A percentile compares a stretch with the other conserved stretches of the same genome.
Conservation (phyloP, 23 tunicate species). For the Halocynthia aurantium region DNA sequence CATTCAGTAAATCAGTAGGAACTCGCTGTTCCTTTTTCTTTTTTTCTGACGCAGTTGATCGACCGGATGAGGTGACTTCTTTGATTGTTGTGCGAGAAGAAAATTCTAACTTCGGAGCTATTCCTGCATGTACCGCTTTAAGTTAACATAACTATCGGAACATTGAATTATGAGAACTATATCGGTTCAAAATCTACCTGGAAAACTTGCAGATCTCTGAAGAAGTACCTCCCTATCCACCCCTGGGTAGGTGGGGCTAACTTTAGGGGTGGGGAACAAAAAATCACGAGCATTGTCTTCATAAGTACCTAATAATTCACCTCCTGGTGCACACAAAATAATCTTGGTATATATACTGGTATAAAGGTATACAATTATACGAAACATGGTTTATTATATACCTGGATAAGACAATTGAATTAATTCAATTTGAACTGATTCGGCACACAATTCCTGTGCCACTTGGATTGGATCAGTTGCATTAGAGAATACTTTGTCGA, state of each 20-base stretch:
- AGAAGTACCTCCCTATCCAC: conserved; percentile 91
- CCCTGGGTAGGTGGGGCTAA: conserved; percentile 92
- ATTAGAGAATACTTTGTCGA: conserved; percentile 77
- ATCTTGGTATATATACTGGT: not conserved
- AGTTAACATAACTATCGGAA: too few relatives aligned
- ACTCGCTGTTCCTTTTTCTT: not conserved
- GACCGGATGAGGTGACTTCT: conserved; percentile 47
- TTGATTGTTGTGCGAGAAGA: conserved; percentile 88
- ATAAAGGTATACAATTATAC: not conserved
- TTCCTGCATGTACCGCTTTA: conserved; percentile 23
- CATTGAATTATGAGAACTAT: not conserved
- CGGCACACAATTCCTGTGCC: conserved; percentile 60
- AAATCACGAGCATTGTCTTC: conserved; percentile 93
- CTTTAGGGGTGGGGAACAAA: conserved; percentile 94
- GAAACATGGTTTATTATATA: conserved; percentile 5
- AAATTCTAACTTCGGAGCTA: conserved; percentile 93
- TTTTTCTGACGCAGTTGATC: conserved; percentile 4
- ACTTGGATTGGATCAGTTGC: conserved; percentile 89
- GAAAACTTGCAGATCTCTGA: conserved; percentile 60
- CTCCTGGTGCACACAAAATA: conserved; percentile 23
- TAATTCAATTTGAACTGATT: conserved; percentile 63
- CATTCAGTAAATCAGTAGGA: too few relatives aligned
- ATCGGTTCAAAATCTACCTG: conserved; percentile 11
- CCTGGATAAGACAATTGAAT: conserved; percentile 90
- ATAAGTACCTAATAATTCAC: conserved; percentile 78